phyloP scores from a whole-genome alignment of 2,797 vertebrate species.

The Clangula hyemalis region DNA sequence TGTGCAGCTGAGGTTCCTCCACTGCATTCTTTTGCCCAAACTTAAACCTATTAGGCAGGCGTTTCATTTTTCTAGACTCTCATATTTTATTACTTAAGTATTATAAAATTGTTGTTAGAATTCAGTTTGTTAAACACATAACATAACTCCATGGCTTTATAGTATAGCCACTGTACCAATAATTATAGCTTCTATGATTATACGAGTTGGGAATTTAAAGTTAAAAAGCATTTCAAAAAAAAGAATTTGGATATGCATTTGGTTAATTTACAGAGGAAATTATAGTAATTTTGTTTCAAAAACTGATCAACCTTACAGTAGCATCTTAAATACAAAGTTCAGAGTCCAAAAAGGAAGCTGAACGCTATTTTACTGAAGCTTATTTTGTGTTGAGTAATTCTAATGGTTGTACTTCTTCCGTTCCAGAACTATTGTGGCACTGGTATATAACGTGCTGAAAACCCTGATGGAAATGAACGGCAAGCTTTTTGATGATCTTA shows the following conservation, averaged over 20 bases:
- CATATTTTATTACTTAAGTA: neutral
- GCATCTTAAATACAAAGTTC: neutral
- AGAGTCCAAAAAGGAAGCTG: neutral
- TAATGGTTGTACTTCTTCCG: neutral
- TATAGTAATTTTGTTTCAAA: neutral
- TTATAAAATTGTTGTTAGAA: neutral
- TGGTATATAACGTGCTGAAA: constrained; percentile 97
- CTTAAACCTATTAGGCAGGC: neutral
- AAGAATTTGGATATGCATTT: neutral
- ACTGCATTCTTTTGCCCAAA: neutral
- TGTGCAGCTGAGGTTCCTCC: neutral
- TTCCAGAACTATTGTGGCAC: constrained; percentile 92
- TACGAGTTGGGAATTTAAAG: neutral
- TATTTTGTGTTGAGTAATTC: neutral
- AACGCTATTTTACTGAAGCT: neutral
- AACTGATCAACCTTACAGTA: neutral
- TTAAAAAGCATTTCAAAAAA: neutral
- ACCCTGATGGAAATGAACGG: constrained; percentile 98
- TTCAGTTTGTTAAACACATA: neutral
- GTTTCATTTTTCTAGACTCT: neutral
- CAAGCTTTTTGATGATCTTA: constrained; percentile 95
- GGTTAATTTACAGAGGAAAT: neutral
- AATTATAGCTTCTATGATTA: neutral
- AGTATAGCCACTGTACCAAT: neutral
- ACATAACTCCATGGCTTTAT: neutral